These are phyloP conservation scores for Drosophila barbarae DNA, from an alignment of 2,888 invertebrate species.

Conservation along the genomic window DNA sequence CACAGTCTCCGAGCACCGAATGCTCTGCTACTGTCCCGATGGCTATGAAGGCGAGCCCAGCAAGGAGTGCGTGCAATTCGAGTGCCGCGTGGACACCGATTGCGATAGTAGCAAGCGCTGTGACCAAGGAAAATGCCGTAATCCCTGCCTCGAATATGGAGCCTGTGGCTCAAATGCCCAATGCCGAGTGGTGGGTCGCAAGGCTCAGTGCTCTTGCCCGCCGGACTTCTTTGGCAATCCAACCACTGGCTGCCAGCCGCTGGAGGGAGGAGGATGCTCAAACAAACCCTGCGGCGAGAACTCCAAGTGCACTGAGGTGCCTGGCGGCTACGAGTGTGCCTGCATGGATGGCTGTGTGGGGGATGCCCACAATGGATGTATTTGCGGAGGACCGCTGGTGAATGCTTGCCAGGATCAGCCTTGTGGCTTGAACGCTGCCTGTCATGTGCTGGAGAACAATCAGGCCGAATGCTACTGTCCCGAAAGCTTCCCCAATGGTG, in stretches of 20 bases:
- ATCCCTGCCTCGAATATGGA: slow-evolving; percentile 88
- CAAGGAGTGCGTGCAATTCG: slow-evolving; percentile 87
- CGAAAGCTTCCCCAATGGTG: slow-evolving; percentile 88
- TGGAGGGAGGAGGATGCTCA: slow-evolving; percentile 86
- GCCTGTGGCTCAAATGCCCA: slow-evolving; percentile 92
- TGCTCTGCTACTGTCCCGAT: slow-evolving; percentile 92
- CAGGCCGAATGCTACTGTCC: slow-evolving; percentile 92
- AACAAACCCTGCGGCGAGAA: slow-evolving; percentile 92
- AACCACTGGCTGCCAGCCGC: slow-evolving; percentile 84
- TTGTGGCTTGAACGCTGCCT: slow-evolving; percentile 91
- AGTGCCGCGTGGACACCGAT: slow-evolving; percentile 88
- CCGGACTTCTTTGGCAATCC: slow-evolving; percentile 88
- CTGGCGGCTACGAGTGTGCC: slow-evolving; percentile 89
- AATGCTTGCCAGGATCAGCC: slow-evolving; percentile 89
- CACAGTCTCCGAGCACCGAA: slow-evolving; percentile 88
- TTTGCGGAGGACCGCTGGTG: slow-evolving; percentile 84
- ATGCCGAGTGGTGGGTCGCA: slow-evolving; percentile 88
- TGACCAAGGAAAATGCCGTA: slow-evolving; percentile 87
- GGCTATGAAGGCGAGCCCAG: slow-evolving; percentile 91
- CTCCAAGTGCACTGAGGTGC: slow-evolving; percentile 88
- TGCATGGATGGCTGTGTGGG: slow-evolving; percentile 90
- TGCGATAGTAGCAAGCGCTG: slow-evolving; percentile 90
- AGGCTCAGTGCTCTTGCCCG: slow-evolving; percentile 88
- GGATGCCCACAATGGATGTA: slow-evolving; percentile 89
- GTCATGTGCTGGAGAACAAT: slow-evolving; percentile 84